Evolutionary conservation across 2,113 vertebrate genomes (phyloP).

Genomic region (Megaleporinus macrocephalus): DNA sequence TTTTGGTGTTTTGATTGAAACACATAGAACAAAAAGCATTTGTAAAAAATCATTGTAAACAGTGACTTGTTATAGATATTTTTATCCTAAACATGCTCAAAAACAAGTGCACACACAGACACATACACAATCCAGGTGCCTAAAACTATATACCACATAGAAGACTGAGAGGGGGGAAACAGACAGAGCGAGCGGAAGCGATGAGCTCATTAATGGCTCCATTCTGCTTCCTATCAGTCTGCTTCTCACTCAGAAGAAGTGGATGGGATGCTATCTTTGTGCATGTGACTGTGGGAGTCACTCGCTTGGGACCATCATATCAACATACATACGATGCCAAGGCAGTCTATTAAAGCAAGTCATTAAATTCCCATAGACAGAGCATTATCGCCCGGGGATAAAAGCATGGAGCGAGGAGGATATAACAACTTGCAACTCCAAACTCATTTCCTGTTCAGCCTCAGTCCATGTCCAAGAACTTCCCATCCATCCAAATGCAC

Average conservation of each 20-base stretch:
- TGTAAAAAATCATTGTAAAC: too few relatives aligned
- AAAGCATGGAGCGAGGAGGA: constrained; percentile 24
- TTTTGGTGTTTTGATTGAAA: too few relatives aligned
- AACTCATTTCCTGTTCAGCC: constrained; percentile 36
- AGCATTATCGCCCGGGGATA: not conserved
- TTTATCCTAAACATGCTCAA: not conserved
- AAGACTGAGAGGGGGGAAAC: not conserved
- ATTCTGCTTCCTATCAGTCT: constrained; percentile 39
- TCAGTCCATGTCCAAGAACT: constrained; percentile 1
- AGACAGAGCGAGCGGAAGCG: constrained; percentile 26
- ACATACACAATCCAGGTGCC: constrained; percentile 44
- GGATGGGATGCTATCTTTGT: constrained; percentile 39
- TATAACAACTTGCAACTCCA: constrained; percentile 27
- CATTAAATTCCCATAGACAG: constrained; percentile 35
- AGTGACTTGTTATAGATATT: too few relatives aligned
- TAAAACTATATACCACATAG: constrained; percentile 28
- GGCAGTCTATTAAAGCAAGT: constrained; percentile 34
- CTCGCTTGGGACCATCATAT: constrained; percentile 42
- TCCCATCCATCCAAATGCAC: constrained; percentile 1
- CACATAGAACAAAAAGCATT: too few relatives aligned
- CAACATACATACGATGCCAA: constrained; percentile 33
- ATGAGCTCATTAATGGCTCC: constrained; percentile 50
- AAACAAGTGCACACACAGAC: not conserved
- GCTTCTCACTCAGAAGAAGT: constrained; percentile 16
- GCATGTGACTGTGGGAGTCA: constrained; percentile 39